A percentile compares a stretch with the other conserved stretches of the same genome.
Evolutionary conservation across 2,888 invertebrate species (phyloP).

Genomic region (Magallana nippona): DNA sequence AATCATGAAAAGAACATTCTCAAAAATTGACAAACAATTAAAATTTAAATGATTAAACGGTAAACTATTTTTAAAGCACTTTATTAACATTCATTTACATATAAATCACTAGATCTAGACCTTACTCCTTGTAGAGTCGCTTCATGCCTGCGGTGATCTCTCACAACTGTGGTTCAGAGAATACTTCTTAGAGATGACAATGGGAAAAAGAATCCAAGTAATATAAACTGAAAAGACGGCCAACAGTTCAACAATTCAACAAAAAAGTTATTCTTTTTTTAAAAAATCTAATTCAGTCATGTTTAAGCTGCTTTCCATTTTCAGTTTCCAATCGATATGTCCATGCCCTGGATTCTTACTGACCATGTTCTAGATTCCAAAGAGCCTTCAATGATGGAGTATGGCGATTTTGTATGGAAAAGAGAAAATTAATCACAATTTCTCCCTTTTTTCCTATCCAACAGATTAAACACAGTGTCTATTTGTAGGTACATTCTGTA

Average conservation of each 20-base stretch:
- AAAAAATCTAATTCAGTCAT: too few species aligned
- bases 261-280: too few species aligned
- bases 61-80: too few species aligned
- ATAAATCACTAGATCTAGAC: too few species aligned
- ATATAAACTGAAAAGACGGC: background rate
- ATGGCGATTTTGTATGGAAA: conserved; percentile 77
- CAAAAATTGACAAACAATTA: background rate
- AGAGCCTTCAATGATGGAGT: conserved; percentile 99
- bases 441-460: background rate
- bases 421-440: background rate
- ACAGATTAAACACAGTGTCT: background rate
- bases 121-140: conserved; percentile 85
- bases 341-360: conserved; percentile 99
- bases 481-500: conserved; percentile 91
- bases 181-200: conserved; percentile 99
- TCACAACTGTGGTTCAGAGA: conserved; percentile 99
- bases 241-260: too few species aligned
- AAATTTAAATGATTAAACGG: background rate
- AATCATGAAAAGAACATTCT: too few species aligned
- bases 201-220: conserved; percentile 97
- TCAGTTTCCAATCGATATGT: conserved; percentile 99
- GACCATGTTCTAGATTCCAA: conserved; percentile 97
- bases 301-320: conserved; percentile 63
- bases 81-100: too few species aligned
- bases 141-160: conserved; percentile 96